Evolutionary conservation across 2,888 invertebrate genomes (phyloP).

Genomic region (Ecdyonurus torrentis): DNA sequence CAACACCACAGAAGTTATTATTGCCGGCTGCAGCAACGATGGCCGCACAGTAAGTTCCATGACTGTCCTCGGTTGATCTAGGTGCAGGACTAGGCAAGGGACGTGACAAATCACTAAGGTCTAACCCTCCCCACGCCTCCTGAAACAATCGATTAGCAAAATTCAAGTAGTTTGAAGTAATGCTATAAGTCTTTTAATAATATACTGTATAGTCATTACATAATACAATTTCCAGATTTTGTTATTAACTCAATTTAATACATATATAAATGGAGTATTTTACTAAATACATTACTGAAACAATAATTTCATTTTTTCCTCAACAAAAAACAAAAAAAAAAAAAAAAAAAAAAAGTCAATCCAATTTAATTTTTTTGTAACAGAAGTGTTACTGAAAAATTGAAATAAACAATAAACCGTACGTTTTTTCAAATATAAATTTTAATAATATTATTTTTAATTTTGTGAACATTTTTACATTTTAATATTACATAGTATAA

Average conservation of each 20-base stretch:
- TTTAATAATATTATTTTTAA: too few species aligned
- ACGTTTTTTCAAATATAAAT: too few species aligned
- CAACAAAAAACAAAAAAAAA: too few species aligned
- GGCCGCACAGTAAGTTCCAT: slow-evolving; percentile 28
- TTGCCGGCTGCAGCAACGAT: slow-evolving; percentile 26
- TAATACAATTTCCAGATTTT: neutral
- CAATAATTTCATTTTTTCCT: neutral
- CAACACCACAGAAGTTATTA: slow-evolving; percentile 26
- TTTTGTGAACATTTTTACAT: too few species aligned
- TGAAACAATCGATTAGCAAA: neutral
- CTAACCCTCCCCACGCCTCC: neutral
- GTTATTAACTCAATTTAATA: neutral
- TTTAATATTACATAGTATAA: too few species aligned
- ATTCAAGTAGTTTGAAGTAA: neutral
- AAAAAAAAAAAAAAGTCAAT: too few species aligned
- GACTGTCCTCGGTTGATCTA: slow-evolving; percentile 17
- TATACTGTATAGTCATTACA: too few species aligned
- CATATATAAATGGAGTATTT: neutral
- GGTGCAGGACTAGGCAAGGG: slow-evolving; percentile 2
- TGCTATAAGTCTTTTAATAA: too few species aligned
- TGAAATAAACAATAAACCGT: too few species aligned
- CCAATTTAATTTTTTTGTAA: too few species aligned
- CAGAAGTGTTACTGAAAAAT: too few species aligned
- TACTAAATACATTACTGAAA: neutral
- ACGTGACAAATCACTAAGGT: neutral